Conservation (phyloP, 2,888 invertebrate genomes). For the Pseudoips prasinana region DNA sequence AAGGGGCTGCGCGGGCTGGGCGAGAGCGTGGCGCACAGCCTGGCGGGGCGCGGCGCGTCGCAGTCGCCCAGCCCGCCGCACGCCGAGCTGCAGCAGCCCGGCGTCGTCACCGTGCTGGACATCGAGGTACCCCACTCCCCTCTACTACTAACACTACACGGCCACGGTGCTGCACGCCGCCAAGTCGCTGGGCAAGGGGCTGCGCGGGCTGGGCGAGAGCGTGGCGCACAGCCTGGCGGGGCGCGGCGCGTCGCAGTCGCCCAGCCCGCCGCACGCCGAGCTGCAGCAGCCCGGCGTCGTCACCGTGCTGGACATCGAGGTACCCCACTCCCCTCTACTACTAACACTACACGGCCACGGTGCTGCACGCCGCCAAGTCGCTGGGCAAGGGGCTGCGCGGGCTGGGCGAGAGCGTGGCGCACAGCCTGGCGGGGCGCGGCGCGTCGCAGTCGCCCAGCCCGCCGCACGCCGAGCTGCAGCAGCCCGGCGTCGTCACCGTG, state of each 20-base stretch:
- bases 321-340: too few species aligned
- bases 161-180: constrained; percentile 97
- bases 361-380: constrained; percentile 96
- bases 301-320: constrained; percentile 93
- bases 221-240: constrained; percentile 93
- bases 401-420: constrained; percentile 95
- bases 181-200: constrained; percentile 94
- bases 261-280: constrained; percentile 77
- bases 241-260: constrained; percentile 74
- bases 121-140: too few species aligned
- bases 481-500: constrained; percentile 94
- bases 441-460: constrained; percentile 74
- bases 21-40: constrained; percentile 94
- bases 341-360: constrained; percentile 96
- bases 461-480: constrained; percentile 82
- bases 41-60: constrained; percentile 83
- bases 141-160: too few species aligned
- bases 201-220: constrained; percentile 94
- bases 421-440: constrained; percentile 87
- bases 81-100: constrained; percentile 88
- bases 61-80: constrained; percentile 76
- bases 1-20: constrained; percentile 94
- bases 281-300: constrained; percentile 93
- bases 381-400: constrained; percentile 94
- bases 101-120: constrained; percentile 94